Base-by-base conservation (phyloP, 2,888 invertebrate genomes). In the Drosophila nigricruria region DNA sequence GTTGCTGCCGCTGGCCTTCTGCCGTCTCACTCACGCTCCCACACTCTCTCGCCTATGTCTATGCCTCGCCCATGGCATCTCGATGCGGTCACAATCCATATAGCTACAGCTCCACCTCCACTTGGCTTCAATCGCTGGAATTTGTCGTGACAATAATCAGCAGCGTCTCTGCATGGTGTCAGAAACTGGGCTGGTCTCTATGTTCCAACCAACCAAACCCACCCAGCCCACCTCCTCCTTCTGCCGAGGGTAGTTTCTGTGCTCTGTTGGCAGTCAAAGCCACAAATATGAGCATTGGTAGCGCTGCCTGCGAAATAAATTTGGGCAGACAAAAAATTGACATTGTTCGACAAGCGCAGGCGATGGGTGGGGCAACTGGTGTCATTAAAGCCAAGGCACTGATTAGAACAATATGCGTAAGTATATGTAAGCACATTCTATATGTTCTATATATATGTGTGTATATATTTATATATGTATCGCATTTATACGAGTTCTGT, bases 131-230 rank as follows among this genome's bases (percentile, higher is more conserved):
- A 81, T 82, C 76, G 87, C 67, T 87, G 77, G 83, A 82, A 88
- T 91, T 88, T 87, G 88, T 88, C 91, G 88, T 91, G 90, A 91
- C 90, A 91, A 90, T 88, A 91, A 89, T 91, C 91, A 91, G 88
- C 83, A 88, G 81, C 83, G 81, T 71, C 84, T 77, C 80, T 77
- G 78, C 77, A 47, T 82, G 83, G 88, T 78, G 77, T 77, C 85
- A 76, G 87, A 49, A 84, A 83, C 79, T 72, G 61, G 68, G 71
- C 70, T 63, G 73, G 58, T 54, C 68, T 47, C 27, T 50, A 34
- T 53, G 61, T 45, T 47, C 50, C 43, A 34, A 25, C 27, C 34
- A 52, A 23, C 36, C 23, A 23, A 42, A 42, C 5, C 20, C 20
- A 40, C 4, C 14, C 42, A 16, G 1, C 36, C 25, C 38, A n/a